phyloP scores from a whole-genome alignment of 2,888 invertebrate species.

The Cistogaster globosa region DNA sequence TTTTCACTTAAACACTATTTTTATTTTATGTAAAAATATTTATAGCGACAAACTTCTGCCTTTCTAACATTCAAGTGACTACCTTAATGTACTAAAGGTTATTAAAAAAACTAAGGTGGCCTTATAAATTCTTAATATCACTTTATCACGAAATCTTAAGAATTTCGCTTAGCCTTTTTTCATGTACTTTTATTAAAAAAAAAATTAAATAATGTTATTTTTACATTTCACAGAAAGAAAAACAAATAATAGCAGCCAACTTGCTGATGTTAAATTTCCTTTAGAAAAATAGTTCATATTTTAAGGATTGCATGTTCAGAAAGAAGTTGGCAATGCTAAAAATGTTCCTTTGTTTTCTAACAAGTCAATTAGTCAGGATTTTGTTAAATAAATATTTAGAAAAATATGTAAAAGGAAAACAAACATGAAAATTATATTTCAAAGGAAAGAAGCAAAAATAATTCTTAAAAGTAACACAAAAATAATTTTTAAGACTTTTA shows the following conservation, averaged over 20 bases:
- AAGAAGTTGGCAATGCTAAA: constrained; percentile 25
- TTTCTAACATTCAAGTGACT: constrained; percentile 3
- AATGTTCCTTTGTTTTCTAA: constrained; percentile 44
- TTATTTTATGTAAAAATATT: constrained; percentile 44
- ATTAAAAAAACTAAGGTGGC: constrained; percentile 29
- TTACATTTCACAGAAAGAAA: background rate
- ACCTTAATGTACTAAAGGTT: constrained; percentile 56
- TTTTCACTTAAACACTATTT: constrained; percentile 37
- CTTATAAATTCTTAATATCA: constrained; percentile 56
- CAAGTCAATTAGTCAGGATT: constrained; percentile 67
- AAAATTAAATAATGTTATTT: constrained; percentile 32
- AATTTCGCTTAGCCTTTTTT: constrained; percentile 4
- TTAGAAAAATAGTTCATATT: constrained; percentile 13
- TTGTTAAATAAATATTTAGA: constrained; percentile 37
- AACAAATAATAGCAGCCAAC: background rate
- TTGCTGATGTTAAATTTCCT: constrained; percentile 36
- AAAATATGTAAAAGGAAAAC: background rate
- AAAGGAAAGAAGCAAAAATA: background rate
- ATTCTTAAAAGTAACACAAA: background rate
- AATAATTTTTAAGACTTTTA: no score
- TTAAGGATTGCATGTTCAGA: constrained; percentile 44
- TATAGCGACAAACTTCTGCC: background rate
- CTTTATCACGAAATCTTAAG: constrained; percentile 67
- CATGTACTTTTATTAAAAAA: constrained; percentile 3
- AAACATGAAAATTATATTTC: background rate